Base-by-base conservation (phyloP, 2,113 vertebrate species). In the Uria lomvia region DNA sequence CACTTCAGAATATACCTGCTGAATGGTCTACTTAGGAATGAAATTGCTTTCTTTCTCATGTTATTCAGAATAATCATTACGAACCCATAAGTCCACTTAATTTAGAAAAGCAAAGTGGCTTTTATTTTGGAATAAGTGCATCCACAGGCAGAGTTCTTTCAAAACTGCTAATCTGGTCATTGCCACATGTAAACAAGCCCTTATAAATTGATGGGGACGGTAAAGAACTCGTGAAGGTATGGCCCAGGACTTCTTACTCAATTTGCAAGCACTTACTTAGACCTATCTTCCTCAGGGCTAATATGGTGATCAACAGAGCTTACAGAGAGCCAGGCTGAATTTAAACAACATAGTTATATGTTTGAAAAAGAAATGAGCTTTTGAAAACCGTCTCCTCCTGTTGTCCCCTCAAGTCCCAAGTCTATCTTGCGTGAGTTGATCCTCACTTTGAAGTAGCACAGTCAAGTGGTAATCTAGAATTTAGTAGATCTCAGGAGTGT, bases 41-140 rank as follows among this genome's bases (percentile, higher is more conserved):
- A 92, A 91, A 92, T 50, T 2, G 18, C 26, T 74, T 84, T 74
- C 23, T 86, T 86, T 86, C 73, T 67, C 45, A 43, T 34, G 47
- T 72, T 73, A 75, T 27, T 75, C 88, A 89, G 66, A 94, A 76
- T 34, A 88, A 88, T 24, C 16, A 30, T 36, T 79, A 32, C 17
- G 9, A 40, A 89, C 34, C 59, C 60, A 2, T 24, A 80, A 45
- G 11, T 63, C 20, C 58, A 47, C 53, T 81, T 70, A 60, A 80
- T 68, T 94, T 72, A 85, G 73, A 86, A 91, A 72, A 93, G 49
- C 26, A 21, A 91, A 79, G 59, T 49, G 84, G 62, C 77, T 91
- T 92, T 96, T 94, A 82, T 90, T 97, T 76, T 96, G 94, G 77
- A 96, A 24, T 72, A 91, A 94, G 50, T 38, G 53, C 89, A 75